Evolutionary conservation across 2,113 vertebrate species (phyloP).

Genomic region (Centropus unirufus): DNA sequence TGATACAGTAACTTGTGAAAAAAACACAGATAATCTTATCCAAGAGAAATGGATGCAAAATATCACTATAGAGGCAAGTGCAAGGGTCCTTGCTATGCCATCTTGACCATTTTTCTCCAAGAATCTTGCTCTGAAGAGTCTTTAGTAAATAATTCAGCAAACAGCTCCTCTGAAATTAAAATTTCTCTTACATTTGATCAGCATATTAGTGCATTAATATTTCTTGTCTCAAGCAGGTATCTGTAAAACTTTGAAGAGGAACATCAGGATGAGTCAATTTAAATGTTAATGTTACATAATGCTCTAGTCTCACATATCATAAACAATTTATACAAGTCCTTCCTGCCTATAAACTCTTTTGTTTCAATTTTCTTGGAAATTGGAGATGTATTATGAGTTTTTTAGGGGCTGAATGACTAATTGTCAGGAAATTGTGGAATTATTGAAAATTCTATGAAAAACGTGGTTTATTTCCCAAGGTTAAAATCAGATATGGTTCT

Average conservation of each 20-base stretch:
- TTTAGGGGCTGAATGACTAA: background rate
- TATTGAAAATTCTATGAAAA: background rate
- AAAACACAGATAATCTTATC: background rate
- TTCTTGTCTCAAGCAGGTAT: background rate
- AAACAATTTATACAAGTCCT: background rate
- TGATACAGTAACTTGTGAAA: background rate
- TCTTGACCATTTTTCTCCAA: background rate
- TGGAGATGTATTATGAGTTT: background rate
- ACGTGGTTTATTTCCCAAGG: background rate
- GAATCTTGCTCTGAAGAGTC: background rate
- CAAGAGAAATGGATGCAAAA: background rate
- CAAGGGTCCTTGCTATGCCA: background rate
- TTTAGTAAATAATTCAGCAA: background rate
- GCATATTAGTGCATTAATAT: background rate
- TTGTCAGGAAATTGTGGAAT: background rate
- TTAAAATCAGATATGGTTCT: background rate
- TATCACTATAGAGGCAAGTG: background rate
- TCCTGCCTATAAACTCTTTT: background rate
- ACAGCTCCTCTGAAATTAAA: rapidly evolving
- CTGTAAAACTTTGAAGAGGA: background rate
- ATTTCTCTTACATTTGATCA: background rate
- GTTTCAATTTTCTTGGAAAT: background rate
- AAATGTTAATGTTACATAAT: background rate
- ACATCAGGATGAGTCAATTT: background rate
- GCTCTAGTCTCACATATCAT: background rate